A percentile compares a stretch with the other conserved stretches of the same genome.
Evolutionary conservation across 1,140 invertebrate species (phyloP).

Genomic region (Drosophila bipectinata): DNA sequence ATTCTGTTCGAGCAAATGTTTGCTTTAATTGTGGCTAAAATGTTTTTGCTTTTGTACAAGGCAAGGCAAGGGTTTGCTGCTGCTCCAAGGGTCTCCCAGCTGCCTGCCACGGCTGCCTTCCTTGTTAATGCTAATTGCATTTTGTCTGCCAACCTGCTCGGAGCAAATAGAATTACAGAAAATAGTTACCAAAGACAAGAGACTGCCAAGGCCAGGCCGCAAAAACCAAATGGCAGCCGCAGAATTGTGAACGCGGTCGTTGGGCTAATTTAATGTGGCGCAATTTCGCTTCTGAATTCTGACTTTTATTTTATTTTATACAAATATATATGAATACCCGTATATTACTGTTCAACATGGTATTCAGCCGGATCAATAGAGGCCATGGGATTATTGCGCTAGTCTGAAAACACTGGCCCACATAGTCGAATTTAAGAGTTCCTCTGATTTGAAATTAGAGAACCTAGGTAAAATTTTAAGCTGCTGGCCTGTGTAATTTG

Average conservation of each 20-base stretch:
- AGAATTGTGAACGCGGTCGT: constrained; percentile 16
- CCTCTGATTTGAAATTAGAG: too few relatives aligned
- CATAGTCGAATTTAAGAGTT: too few relatives aligned
- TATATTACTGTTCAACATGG: not conserved
- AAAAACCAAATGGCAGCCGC: constrained; percentile 39
- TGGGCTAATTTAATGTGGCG: constrained; percentile 49
- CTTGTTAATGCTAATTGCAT: constrained; percentile 73
- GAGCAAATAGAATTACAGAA: constrained; percentile 62
- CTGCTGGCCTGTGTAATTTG: constrained; percentile 25
- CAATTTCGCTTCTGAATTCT: constrained; percentile 21
- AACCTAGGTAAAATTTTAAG: too few relatives aligned
- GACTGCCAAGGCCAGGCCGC: constrained; percentile 32
- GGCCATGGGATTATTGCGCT: constrained; percentile 48
- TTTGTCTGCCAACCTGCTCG: constrained; percentile 48
- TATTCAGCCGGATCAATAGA: constrained; percentile 14
- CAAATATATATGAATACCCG: not conserved
- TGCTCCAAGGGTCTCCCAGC: constrained; percentile 29
- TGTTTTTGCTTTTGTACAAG: constrained; percentile 7
- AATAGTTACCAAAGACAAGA: constrained; percentile 49
- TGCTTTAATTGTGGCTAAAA: constrained; percentile 52
- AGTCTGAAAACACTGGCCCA: too few relatives aligned
- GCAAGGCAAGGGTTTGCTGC: constrained; percentile 5
- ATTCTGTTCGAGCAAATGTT: constrained; percentile 44
- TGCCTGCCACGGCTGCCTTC: constrained; percentile 24
- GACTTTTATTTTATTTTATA: constrained; percentile 3